Percentiles rank a stretch among this genome's conserved stretches.
These are phyloP conservation scores for Zelleria hepariella DNA, from an alignment of 2,888 invertebrate genomes.

Conservation along the genomic window DNA sequence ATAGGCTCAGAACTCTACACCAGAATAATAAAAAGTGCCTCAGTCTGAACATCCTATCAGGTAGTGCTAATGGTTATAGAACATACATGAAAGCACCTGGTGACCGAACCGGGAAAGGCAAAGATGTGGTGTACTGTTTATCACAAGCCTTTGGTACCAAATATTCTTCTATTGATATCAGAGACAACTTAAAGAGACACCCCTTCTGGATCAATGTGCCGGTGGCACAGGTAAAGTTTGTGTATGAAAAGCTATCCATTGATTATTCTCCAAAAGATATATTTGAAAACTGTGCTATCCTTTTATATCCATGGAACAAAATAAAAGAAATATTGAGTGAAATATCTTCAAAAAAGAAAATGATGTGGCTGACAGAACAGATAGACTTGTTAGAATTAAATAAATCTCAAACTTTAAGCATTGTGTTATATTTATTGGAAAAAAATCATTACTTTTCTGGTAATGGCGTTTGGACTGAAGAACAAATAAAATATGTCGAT, in stretches of 20 bases:
- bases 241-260: slow-evolving; percentile 37
- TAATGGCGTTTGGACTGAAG: slow-evolving; percentile 62
- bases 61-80: slow-evolving; percentile 48
- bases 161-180: slow-evolving; percentile 32
- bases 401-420: slow-evolving; percentile 50
- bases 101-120: slow-evolving; percentile 56
- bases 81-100: slow-evolving; percentile 56
- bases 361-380: slow-evolving; percentile 25
- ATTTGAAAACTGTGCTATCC: slow-evolving; percentile 51
- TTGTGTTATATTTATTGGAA: slow-evolving; percentile 54
- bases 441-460: slow-evolving; percentile 62
- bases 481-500: slow-evolving; percentile 28
- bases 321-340: slow-evolving; percentile 32
- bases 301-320: slow-evolving; percentile 63
- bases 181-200: slow-evolving; percentile 42
- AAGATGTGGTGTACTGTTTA: slow-evolving; percentile 54
- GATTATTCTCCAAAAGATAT: slow-evolving; percentile 46
- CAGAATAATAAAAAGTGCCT: slow-evolving; percentile 52
- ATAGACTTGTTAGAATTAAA: slow-evolving; percentile 32
- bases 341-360: slow-evolving; percentile 17
- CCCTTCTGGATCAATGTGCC: slow-evolving; percentile 64
- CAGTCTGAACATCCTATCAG: slow-evolving; percentile 57
- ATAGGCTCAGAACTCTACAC: slow-evolving; percentile 41
- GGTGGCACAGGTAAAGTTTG: slow-evolving; percentile 48
- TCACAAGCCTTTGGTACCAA: slow-evolving; percentile 37